These are phyloP conservation scores for Coregonus ussuriensis DNA, from an alignment of 2,797 vertebrate species.

Conservation along the genomic window DNA sequence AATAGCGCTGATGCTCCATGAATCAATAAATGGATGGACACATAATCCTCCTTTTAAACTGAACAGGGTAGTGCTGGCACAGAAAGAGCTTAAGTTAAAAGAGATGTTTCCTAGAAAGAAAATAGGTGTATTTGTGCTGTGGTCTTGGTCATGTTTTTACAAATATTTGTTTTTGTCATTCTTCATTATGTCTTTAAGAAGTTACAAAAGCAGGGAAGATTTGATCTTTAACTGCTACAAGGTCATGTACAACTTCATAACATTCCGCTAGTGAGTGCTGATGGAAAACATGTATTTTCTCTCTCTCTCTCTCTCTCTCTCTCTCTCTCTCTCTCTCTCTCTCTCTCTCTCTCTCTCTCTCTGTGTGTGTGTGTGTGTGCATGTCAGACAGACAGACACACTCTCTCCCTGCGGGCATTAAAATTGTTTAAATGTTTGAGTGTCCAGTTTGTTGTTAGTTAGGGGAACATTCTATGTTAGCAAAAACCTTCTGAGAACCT, in stretches of 20 bases:
- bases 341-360: constrained; percentile 15
- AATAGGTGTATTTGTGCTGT: too few relatives aligned
- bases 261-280: not conserved
- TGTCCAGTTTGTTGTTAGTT: too few relatives aligned
- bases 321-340: too few relatives aligned
- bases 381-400: constrained; percentile 42
- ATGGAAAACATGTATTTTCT: not conserved
- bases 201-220: not conserved
- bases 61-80: not conserved
- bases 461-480: too few relatives aligned
- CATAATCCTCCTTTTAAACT: not conserved
- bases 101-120: not conserved
- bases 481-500: too few relatives aligned
- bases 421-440: too few relatives aligned
- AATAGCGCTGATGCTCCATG: not conserved
- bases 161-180: constrained; percentile 2
- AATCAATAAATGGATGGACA: constrained; percentile 2
- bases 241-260: not conserved
- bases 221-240: constrained; percentile 2
- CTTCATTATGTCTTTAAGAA: not conserved
- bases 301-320: constrained; percentile 18
- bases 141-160: not conserved
- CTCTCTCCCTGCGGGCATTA: not conserved
- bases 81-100: not conserved
- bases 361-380: not conserved